Evolutionary conservation across 2,888 invertebrate species (phyloP).

Genomic region (Epinotia ramella): DNA sequence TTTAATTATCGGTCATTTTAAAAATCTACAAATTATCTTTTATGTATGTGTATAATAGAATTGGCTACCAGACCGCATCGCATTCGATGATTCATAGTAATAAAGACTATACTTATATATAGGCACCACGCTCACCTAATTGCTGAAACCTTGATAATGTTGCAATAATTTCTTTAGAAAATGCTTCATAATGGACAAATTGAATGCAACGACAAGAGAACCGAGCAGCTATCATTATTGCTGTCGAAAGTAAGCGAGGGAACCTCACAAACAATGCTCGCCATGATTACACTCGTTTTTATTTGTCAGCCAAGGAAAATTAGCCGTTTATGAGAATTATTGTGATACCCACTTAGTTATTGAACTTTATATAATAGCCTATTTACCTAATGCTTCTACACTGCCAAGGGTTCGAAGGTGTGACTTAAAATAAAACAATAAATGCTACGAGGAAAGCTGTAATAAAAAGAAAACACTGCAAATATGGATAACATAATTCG

Average conservation of each 20-base stretch:
- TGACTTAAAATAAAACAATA: constrained; percentile 63
- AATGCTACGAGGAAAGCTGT: constrained; percentile 57
- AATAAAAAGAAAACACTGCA: constrained; percentile 54
- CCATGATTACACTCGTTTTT: constrained; percentile 49
- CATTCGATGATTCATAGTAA: neutral
- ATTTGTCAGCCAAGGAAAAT: constrained; percentile 27
- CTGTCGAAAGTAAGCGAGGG: constrained; percentile 68
- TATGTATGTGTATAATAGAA: neutral
- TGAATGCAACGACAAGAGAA: constrained; percentile 49
- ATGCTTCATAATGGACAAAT: constrained; percentile 28
- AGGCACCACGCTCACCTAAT: neutral
- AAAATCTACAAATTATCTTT: too few species aligned
- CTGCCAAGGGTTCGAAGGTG: constrained; percentile 8
- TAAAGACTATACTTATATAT: neutral
- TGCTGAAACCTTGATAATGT: neutral
- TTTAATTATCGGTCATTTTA: too few species aligned
- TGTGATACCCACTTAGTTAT: neutral
- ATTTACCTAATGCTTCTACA: neutral
- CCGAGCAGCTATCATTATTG: constrained; percentile 63
- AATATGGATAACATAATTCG: constrained; percentile 21
- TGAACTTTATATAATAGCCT: neutral
- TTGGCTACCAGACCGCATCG: neutral
- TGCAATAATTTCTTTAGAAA: constrained; percentile 32
- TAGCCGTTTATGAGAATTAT: constrained; percentile 14
- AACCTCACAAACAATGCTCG: constrained; percentile 66